These are phyloP conservation scores for Thripadectes ignobilis DNA, from an alignment of 2,797 vertebrate species.

Conservation along the genomic window DNA sequence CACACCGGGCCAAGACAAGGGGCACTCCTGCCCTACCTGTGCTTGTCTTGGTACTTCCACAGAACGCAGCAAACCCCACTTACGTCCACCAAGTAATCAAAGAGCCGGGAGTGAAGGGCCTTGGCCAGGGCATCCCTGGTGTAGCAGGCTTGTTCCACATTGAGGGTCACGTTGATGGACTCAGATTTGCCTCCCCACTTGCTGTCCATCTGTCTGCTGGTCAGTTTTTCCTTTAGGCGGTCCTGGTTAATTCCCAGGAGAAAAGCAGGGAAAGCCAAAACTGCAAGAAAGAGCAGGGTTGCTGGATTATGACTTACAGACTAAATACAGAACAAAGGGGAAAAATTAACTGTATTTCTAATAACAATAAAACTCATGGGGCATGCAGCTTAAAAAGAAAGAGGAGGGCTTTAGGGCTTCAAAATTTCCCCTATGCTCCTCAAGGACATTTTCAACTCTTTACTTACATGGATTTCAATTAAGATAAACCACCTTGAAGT, in stretches of 20 bases:
- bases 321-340: neutral
- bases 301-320: neutral
- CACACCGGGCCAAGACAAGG: neutral
- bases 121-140: slow-evolving; percentile 95
- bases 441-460: neutral
- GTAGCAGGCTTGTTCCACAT: slow-evolving; percentile 96
- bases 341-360: neutral
- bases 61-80: slow-evolving; percentile 2
- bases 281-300: slow-evolving; percentile 69
- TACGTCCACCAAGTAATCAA: slow-evolving; percentile 96
- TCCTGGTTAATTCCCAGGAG: slow-evolving; percentile 93
- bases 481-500: neutral
- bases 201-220: slow-evolving; percentile 98
- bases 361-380: neutral
- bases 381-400: neutral
- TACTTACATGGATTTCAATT: neutral
- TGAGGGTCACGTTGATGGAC: slow-evolving; percentile 95
- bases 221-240: slow-evolving; percentile 94
- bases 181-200: slow-evolving; percentile 95
- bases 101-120: slow-evolving; percentile 91
- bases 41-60: neutral
- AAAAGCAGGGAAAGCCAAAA: slow-evolving; percentile 95
- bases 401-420: neutral
- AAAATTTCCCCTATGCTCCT: neutral
- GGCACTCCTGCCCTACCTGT: neutral